Base-by-base conservation (phyloP, 2,888 invertebrate species). In the Euphydryas editha region DNA sequence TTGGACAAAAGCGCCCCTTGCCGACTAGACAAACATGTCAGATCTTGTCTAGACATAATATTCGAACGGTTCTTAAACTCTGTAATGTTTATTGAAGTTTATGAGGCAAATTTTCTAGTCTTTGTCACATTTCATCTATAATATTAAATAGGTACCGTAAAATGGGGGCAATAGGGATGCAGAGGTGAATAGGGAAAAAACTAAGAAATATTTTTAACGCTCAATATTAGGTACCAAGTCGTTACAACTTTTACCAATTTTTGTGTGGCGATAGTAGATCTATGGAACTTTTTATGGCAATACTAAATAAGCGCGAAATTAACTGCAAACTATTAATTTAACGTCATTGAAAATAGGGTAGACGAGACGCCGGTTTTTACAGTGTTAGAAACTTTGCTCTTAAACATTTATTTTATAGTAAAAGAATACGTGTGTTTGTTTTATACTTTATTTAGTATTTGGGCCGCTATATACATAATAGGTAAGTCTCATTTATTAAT, bases 1-100 rank as follows among this genome's bases (percentile, higher is more conserved):
- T 49, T 59, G 47, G 42, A 68, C 60, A 47, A 59, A 49, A 55
- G 58, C 36, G 30, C 47, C 55, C 39, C 24, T 44, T 58, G 20
- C 36, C 24, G 66, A 58, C 59, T 63, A 68, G 68, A 65, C 65
- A 47, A 59, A 64, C 59, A 64, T 60, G 59, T 55, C 46, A 42
- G 44, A 49, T 57, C 57, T 51, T 18, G 67, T 68, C 58, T 64
- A 67, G 67, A 64, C 61, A 42, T 36, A 36, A 36, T 44, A 54
- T 51, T 54, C 21, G 30, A 51, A 11, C 24, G 20, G 42, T 15
- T 44, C 42, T 44, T 44, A 44, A 44, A 44, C 42, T 44, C 42
- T 15, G 39, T n/a, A 44, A 30, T 30, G 30, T 30, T 30, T 8
- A 30, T 30, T 39, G 30, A 42, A 3, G 49, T 42, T 36, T 54